A percentile compares a stretch with the other conserved stretches of the same genome.
Conservation (phyloP, 2,888 invertebrate genomes). For the Chrysodeixis includens region DNA sequence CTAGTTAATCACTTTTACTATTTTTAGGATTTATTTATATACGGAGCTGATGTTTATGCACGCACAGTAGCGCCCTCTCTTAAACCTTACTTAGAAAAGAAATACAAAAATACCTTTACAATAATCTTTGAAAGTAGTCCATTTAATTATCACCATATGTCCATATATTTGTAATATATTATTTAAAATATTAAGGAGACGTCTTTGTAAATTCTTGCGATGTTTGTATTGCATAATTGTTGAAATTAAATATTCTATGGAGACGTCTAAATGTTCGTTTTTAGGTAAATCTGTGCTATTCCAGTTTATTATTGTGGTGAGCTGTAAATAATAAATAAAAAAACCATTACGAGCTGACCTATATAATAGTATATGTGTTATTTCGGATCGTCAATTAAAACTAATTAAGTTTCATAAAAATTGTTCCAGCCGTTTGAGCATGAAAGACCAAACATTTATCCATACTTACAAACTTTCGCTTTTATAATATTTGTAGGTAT, state of each 20-base stretch:
- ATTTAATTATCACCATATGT: conserved; percentile 50
- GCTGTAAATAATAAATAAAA: conserved; percentile 29
- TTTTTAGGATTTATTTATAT: no score
- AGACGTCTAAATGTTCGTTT: conserved; percentile 45
- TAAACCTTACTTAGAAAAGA: no score
- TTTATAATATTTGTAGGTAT: not conserved
- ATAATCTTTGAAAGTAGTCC: conserved; percentile 62
- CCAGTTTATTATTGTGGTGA: conserved; percentile 53
- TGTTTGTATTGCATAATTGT: conserved; percentile 61
- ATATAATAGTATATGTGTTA: no score
- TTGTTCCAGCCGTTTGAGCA: no score
- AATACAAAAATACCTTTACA: conserved; percentile 57
- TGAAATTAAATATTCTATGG: conserved; percentile 59
- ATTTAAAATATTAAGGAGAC: conserved; percentile 59
- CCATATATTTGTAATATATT: conserved; percentile 63
- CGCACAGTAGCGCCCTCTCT: no score
- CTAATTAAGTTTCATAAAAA: no score
- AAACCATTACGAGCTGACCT: no score
- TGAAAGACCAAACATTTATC: no score
- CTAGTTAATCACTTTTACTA: no score
- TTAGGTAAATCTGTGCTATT: conserved; percentile 17
- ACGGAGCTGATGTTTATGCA: no score
- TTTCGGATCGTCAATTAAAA: no score
- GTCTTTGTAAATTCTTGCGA: conserved; percentile 37
- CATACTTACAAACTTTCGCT: not conserved